Evolutionary conservation across 2,797 vertebrate genomes (phyloP).

Genomic region (Eulemur albifrons): DNA sequence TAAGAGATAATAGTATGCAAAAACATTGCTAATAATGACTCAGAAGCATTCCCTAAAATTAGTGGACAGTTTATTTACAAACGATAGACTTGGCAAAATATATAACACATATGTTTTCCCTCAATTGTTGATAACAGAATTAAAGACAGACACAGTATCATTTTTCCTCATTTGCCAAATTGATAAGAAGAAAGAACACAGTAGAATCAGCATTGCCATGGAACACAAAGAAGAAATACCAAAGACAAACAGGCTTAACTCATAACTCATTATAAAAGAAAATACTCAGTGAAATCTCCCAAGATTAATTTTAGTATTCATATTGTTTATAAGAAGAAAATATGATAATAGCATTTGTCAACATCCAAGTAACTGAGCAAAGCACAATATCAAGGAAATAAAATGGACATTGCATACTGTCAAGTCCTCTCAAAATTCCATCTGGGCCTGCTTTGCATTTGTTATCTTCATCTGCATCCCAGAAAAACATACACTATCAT

Average conservation of each 20-base stretch:
- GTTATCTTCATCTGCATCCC: background rate
- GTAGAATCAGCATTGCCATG: background rate
- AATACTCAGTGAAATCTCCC: background rate
- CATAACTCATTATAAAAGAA: constrained; percentile 22
- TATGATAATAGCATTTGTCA: background rate
- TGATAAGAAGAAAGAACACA: constrained; percentile 25
- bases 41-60: background rate
- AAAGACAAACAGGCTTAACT: constrained; percentile 29
- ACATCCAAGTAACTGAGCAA: background rate
- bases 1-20: constrained; percentile 11
- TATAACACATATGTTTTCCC: constrained; percentile 20
- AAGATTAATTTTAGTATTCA: background rate
- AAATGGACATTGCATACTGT: background rate
- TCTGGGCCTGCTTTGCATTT: background rate
- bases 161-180: constrained; percentile 59
- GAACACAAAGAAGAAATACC: constrained; percentile 26
- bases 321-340: constrained; percentile 37
- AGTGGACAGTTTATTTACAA: constrained; percentile 46
- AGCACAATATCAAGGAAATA: background rate
- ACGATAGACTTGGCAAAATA: constrained; percentile 18
- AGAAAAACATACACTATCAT: background rate
- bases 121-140: constrained; percentile 50
- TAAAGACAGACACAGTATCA: constrained; percentile 14
- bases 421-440: background rate
- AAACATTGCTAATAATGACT: constrained; percentile 21